Conservation (phyloP, 2,888 invertebrate species). For the Campopleginae sp. region DNA sequence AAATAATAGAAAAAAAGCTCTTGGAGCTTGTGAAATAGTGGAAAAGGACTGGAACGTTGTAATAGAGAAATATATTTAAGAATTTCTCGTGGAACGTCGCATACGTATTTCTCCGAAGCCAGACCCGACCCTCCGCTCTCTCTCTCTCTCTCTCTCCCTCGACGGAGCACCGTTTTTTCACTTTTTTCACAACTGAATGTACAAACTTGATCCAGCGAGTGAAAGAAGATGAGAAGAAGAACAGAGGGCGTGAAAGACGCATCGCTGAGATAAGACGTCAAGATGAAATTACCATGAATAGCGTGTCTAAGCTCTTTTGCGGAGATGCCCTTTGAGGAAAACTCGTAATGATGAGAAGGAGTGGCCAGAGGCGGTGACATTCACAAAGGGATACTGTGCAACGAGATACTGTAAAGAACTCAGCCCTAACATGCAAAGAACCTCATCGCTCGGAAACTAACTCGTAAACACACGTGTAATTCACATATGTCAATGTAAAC, state of each 20-base stretch:
- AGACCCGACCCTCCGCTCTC: neutral
- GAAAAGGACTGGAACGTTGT: neutral
- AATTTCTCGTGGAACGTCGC: neutral
- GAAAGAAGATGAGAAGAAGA: conserved; percentile 62
- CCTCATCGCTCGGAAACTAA: conserved; percentile 49
- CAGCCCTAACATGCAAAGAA: conserved; percentile 56
- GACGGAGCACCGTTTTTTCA: too few species aligned
- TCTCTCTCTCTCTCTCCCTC: neutral
- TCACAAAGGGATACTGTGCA: conserved; percentile 29
- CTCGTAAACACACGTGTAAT: conserved; percentile 37
- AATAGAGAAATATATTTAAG: neutral
- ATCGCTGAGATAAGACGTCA: conserved; percentile 66
- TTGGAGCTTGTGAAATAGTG: neutral
- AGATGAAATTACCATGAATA: conserved; percentile 70
- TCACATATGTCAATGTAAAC: neutral
- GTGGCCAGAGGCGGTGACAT: conserved; percentile 29
- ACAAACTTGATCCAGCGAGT: conserved; percentile 62
- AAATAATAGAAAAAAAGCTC: neutral
- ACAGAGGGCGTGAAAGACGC: conserved; percentile 51
- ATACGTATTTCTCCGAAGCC: neutral
- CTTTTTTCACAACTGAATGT: conserved; percentile 21
- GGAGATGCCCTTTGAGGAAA: conserved; percentile 48
- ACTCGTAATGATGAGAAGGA: conserved; percentile 29
- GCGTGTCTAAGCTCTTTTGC: conserved; percentile 56
- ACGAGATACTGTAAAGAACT: conserved; percentile 36